Evolutionary conservation across 2,113 vertebrate species (phyloP).

Genomic region (Pelecanoides urinatrix): DNA sequence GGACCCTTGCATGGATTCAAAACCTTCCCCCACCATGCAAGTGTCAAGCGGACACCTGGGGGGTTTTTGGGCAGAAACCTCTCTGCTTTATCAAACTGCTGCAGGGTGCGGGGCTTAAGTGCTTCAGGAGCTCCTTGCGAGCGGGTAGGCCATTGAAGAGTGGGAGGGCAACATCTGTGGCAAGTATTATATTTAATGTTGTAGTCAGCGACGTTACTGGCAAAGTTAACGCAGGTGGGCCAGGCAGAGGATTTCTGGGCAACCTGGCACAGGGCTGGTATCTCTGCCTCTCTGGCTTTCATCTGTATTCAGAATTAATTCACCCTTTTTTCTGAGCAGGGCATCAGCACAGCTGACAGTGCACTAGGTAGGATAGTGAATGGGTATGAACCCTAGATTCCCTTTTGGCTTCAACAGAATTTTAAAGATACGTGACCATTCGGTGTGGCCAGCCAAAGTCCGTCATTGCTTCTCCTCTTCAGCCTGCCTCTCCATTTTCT

Average conservation of each 20-base stretch:
- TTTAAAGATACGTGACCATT: neutral
- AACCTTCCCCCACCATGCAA: neutral
- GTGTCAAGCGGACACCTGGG: fast-evolving
- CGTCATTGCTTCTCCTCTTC: neutral
- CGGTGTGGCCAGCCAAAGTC: neutral
- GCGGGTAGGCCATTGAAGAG: fast-evolving
- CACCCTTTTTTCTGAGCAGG: neutral
- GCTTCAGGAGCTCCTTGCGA: fast-evolving
- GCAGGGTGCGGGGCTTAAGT: fast-evolving
- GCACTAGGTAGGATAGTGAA: fast-evolving
- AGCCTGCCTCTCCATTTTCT: neutral
- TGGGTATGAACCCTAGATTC: neutral
- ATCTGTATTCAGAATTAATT: neutral
- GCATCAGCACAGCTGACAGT: neutral
- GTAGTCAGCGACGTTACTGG: neutral
- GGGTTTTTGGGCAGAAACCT: neutral
- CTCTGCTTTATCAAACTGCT: fast-evolving
- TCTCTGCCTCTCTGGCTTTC: neutral
- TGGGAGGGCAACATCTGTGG: fast-evolving
- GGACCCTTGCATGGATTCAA: too few species aligned
- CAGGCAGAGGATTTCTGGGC: neutral
- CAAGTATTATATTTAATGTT: neutral
- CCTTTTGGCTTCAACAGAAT: neutral
- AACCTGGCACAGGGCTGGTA: neutral
- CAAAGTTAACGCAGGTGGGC: neutral